These are phyloP conservation scores for Spea hammondii DNA, from an alignment of 2,797 vertebrate species.

Conservation along the genomic window DNA sequence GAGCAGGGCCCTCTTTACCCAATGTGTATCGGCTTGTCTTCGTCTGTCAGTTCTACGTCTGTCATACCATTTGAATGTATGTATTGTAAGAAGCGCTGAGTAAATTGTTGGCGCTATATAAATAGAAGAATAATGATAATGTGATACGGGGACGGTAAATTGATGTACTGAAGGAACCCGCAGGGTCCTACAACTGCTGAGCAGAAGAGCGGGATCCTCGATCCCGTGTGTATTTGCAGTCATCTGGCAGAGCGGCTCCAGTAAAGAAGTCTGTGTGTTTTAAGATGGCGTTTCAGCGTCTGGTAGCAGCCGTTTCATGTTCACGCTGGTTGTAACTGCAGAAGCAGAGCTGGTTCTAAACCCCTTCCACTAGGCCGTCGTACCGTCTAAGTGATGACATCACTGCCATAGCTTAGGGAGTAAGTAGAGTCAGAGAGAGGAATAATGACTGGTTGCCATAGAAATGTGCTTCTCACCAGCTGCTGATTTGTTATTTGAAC, in stretches of 20 bases:
- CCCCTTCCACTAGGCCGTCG: constrained; percentile 64
- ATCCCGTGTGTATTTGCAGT: constrained; percentile 68
- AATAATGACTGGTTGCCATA: constrained; percentile 94
- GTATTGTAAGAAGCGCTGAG: too few relatives aligned
- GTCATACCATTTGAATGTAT: too few relatives aligned
- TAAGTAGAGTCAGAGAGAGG: constrained; percentile 81
- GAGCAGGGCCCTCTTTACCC: too few relatives aligned
- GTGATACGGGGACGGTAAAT: too few relatives aligned
- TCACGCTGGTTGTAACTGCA: constrained; percentile 54
- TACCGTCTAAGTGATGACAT: constrained; percentile 83
- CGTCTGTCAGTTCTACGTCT: too few relatives aligned
- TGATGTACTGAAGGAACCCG: background rate
- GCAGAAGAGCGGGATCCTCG: constrained; percentile 63
- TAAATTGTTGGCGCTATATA: too few relatives aligned
- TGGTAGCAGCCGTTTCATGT: constrained; percentile 43
- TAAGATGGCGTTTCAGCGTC: constrained; percentile 57
- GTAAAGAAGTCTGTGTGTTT: constrained; percentile 49
- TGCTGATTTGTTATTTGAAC: constrained; percentile 93
- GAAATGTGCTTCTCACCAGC: constrained; percentile 89
- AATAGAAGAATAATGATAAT: too few relatives aligned
- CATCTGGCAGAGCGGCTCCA: constrained; percentile 61
- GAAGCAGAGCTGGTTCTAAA: constrained; percentile 63
- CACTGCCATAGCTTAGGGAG: constrained; percentile 80
- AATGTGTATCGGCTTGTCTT: too few relatives aligned
- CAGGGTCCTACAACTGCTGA: constrained; percentile 55